These are phyloP conservation scores for Anthoscopus minutus DNA, from an alignment of 2,113 vertebrate genomes.

Conservation along the genomic window DNA sequence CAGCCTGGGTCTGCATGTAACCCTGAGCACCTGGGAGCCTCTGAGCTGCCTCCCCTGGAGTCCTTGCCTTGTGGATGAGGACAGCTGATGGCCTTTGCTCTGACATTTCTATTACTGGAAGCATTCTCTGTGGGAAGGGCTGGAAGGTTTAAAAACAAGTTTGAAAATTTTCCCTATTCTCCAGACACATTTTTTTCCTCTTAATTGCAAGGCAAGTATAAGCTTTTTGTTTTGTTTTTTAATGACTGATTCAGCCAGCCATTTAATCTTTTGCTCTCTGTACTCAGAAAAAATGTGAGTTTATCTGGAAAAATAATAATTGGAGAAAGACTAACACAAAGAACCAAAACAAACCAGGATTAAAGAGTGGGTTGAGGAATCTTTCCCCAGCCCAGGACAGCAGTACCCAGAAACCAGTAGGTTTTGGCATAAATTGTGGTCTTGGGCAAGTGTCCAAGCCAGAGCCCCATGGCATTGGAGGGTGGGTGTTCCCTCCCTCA, in stretches of 20 bases:
- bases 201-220: neutral
- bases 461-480: neutral
- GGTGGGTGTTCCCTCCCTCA: neutral
- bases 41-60: neutral
- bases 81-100: neutral
- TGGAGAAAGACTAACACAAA: neutral
- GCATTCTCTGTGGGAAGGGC: neutral
- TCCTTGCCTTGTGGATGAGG: neutral
- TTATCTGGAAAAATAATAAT: slow-evolving; percentile 2
- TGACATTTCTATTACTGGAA: neutral
- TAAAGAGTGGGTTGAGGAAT: neutral
- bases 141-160: neutral
- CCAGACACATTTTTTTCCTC: neutral
- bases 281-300: neutral
- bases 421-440: neutral
- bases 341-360: neutral
- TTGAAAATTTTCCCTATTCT: neutral
- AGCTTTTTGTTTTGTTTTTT: neutral
- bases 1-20: neutral
- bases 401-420: neutral
- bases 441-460: neutral
- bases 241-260: neutral
- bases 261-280: neutral
- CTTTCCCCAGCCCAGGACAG: neutral
- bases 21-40: neutral